phyloP scores from a whole-genome alignment of 2,888 invertebrate species.

The Drosophila maculinotata region DNA sequence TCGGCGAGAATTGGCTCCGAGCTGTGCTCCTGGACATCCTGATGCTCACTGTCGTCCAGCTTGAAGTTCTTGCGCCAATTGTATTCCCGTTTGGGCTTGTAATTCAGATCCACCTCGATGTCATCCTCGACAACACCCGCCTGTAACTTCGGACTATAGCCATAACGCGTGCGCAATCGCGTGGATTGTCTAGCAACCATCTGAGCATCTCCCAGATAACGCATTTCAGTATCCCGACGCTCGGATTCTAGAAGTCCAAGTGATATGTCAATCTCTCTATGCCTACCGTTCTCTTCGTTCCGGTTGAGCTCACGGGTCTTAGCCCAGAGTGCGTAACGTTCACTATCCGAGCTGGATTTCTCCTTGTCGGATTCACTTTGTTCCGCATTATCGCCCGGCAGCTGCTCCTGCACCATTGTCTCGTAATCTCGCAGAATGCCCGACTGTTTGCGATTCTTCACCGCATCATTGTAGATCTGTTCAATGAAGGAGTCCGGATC shows the following conservation, averaged over 20 bases:
- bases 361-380: conserved; percentile 66
- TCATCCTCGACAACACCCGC: conserved; percentile 63
- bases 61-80: conserved; percentile 85
- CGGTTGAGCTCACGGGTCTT: conserved; percentile 66
- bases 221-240: conserved; percentile 74
- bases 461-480: conserved; percentile 84
- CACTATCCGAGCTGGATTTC: conserved; percentile 66
- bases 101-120: conserved; percentile 81
- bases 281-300: conserved; percentile 42
- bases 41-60: conserved; percentile 73
- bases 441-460: conserved; percentile 83
- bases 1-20: conserved; percentile 23
- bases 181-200: conserved; percentile 77
- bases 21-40: neutral
- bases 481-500: conserved; percentile 83
- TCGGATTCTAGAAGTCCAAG: conserved; percentile 76
- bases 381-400: conserved; percentile 53
- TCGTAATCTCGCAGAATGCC: conserved; percentile 83
- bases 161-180: conserved; percentile 82
- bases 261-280: conserved; percentile 59
- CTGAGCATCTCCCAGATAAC: conserved; percentile 82
- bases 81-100: conserved; percentile 83
- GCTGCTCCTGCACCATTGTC: conserved; percentile 75
- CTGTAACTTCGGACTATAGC: conserved; percentile 79
- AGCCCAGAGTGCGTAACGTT: conserved; percentile 76